Base-by-base conservation (phyloP, 92 coral and sea anemone genomes). In the Epizoanthus ramosus region DNA sequence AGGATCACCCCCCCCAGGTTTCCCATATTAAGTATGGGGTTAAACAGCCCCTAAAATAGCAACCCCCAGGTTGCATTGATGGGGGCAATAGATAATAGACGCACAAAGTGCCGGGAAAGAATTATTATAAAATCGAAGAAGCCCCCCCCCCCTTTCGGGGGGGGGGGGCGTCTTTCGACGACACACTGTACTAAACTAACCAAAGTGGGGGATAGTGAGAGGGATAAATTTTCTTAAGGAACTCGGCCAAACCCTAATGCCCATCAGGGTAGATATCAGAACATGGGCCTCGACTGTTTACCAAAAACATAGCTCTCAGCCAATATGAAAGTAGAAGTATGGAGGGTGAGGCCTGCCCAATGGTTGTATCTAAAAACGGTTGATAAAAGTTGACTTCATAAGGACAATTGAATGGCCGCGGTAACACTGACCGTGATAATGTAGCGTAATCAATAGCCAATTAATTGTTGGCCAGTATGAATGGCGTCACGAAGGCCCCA, bases 261-360 rank as follows among this genome's bases (percentile, higher is more conserved):
- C 87, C 84, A 87, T 59, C 79, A 82, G 90, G 87, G 82, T 31
- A 75, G 19, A 59, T 65, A 64, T 63, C 17, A 35, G 82, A 89
- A 63, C 69, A 58, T n/a, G 87, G 91, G 88, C 90, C 89, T 93
- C 97, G 97, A 90, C 97, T 93, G 97, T 93, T 93, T 90, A 93
- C 97, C 97, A 93, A 93, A 93, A 93, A 93, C 97, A 93, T 93
- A 93, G 97, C 97, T 83, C 88, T 88, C 93, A 75, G 97, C 91
- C 71, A 90, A 90, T 75, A 87, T 84, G 86, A 86, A 85, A 72
- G 77, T 79, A 76, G 93, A 92, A 86, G 93, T 92, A 92, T 93
- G 75, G 91, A 88, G 87, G 94, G 97, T 93, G 97, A 93, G 74
- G 86, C 91, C 97, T 93, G 97, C 97, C 94, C 97, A 79, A 93